These are phyloP conservation scores for Vannuccia rotundouncinata DNA, from an alignment of 2,888 invertebrate genomes.

Conservation along the genomic window DNA sequence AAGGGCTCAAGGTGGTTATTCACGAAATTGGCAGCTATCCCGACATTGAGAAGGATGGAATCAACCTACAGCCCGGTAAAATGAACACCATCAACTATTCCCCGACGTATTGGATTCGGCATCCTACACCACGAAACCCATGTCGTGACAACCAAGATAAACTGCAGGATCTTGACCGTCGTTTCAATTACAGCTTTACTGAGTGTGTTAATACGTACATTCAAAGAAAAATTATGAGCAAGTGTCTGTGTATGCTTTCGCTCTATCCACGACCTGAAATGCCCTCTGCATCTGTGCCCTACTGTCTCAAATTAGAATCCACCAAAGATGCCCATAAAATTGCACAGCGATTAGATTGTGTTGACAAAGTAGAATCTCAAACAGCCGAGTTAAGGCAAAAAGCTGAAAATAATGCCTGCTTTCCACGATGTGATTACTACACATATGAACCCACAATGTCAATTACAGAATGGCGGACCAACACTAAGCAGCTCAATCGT, in stretches of 20 bases:
- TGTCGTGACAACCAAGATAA: constrained; percentile 21
- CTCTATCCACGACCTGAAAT: constrained; percentile 11
- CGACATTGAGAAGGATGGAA: constrained; percentile 35
- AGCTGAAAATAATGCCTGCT: constrained; percentile 27
- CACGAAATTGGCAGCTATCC: constrained; percentile 35
- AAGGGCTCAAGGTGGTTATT: constrained; percentile 37
- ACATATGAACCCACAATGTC: constrained; percentile 36
- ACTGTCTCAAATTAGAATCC: constrained; percentile 28
- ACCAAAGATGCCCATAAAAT: neutral
- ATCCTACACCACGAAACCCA: constrained; percentile 34
- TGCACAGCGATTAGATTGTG: neutral
- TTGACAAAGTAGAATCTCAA: constrained; percentile 17
- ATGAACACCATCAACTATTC: constrained; percentile 36
- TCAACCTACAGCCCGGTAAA: constrained; percentile 37
- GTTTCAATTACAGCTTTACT: constrained; percentile 34
- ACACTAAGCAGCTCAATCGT: neutral
- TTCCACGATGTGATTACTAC: constrained; percentile 32
- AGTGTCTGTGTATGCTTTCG: constrained; percentile 32
- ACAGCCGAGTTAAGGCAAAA: constrained; percentile 4
- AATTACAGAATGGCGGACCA: constrained; percentile 13
- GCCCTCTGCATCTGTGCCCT: constrained; percentile 27
- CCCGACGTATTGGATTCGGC: constrained; percentile 23
- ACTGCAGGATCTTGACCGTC: constrained; percentile 24
- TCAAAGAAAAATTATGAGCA: constrained; percentile 22
- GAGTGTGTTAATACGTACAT: constrained; percentile 33